Percentiles rank a stretch among this genome's conserved stretches.
Evolutionary conservation across 2,888 invertebrate species (phyloP).

Genomic region (Blastobasis lacticolella): DNA sequence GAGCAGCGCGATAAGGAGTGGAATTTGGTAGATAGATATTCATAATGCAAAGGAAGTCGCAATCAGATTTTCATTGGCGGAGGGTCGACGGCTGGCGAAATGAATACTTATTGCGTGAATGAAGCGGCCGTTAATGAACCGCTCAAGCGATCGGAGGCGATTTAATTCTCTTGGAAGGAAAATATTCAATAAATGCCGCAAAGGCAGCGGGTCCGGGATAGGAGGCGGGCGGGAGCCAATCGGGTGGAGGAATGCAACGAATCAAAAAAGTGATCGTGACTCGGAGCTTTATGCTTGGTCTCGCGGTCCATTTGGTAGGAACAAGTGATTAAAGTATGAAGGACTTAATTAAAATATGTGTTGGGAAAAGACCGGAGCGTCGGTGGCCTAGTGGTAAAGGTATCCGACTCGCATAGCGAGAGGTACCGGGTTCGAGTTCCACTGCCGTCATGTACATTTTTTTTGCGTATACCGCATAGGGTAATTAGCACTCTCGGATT

Average conservation of each 20-base stretch:
- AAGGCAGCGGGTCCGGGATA: slow-evolving; percentile 34
- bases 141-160: slow-evolving; percentile 48
- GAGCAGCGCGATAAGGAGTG: slow-evolving; percentile 33
- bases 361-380: too few relatives aligned
- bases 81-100: slow-evolving; percentile 37
- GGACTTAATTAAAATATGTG: too few relatives aligned
- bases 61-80: slow-evolving; percentile 63
- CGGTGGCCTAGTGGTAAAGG: too few relatives aligned
- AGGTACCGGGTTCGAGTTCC: too few relatives aligned
- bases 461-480: too few relatives aligned
- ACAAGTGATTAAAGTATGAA: too few relatives aligned
- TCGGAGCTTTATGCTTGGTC: not conserved
- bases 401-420: too few relatives aligned
- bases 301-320: too few relatives aligned
- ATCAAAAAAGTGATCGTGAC: slow-evolving; percentile 23
- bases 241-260: slow-evolving; percentile 40
- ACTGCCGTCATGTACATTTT: too few relatives aligned
- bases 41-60: slow-evolving; percentile 65
- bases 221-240: slow-evolving; percentile 40
- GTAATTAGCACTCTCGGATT: too few relatives aligned
- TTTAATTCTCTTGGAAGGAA: slow-evolving; percentile 58
- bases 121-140: slow-evolving; percentile 63
- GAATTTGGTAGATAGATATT: slow-evolving; percentile 61
- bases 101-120: slow-evolving; percentile 72
- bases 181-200: slow-evolving; percentile 63